A percentile compares a stretch with the other conserved stretches of the same genome.
Evolutionary conservation across 2,113 vertebrate species (phyloP).

Genomic region (Eclectus roratus): DNA sequence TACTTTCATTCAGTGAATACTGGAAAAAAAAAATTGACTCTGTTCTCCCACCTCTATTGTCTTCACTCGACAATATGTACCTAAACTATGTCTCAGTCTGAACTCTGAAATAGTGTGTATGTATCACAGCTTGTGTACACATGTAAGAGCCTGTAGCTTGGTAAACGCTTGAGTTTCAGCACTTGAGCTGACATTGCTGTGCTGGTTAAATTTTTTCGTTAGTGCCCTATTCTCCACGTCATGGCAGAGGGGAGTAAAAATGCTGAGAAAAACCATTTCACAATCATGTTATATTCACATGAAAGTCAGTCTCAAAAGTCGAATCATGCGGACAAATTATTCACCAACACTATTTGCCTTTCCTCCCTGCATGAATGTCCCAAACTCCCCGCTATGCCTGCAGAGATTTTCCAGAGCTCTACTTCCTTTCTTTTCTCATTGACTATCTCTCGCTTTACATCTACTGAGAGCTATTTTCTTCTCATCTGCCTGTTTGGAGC

Average conservation of each 20-base stretch:
- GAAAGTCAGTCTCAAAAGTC: not conserved
- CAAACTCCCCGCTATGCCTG: not conserved
- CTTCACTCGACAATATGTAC: not conserved
- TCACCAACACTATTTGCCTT: not conserved
- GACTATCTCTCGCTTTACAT: not conserved
- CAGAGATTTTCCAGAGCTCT: conserved; percentile 34
- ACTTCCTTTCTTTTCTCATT: not conserved
- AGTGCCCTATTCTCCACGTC: not conserved
- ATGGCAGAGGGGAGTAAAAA: not conserved
- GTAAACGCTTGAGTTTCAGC: not conserved
- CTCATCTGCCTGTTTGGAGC: not conserved
- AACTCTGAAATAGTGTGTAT: not conserved
- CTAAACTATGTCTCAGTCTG: not conserved
- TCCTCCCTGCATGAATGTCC: not conserved
- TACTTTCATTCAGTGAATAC: not conserved
- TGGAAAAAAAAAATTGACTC: not conserved
- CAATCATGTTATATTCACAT: not conserved
- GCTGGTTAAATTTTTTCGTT: not conserved
- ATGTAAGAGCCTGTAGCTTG: not conserved
- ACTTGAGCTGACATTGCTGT: not conserved
- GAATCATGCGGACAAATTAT: not conserved
- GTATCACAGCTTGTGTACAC: not conserved
- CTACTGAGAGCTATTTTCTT: conserved; percentile 3
- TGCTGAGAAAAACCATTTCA: not conserved
- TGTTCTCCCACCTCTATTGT: not conserved